Conservation (phyloP, 2,113 vertebrate genomes). For the Diphyllodes magnificus region DNA sequence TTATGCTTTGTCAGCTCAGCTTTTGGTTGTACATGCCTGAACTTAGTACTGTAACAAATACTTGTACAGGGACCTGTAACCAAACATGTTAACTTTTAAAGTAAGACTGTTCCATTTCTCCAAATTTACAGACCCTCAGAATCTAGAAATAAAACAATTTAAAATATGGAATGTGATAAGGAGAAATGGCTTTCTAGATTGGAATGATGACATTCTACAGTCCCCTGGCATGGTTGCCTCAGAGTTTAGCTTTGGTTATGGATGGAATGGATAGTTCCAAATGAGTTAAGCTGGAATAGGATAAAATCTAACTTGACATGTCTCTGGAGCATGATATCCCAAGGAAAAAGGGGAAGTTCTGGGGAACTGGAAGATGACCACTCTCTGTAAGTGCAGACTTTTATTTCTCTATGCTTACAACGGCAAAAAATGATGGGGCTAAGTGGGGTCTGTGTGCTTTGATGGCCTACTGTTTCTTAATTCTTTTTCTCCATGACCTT, state of each 20-base stretch:
- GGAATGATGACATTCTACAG: background rate
- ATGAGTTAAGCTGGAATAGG: background rate
- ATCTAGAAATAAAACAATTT: background rate
- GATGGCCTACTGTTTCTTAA: background rate
- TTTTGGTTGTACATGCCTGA: background rate
- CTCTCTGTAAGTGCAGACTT: background rate
- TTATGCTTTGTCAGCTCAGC: background rate
- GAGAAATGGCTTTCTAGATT: background rate
- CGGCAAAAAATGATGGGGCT: background rate
- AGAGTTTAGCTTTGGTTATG: background rate
- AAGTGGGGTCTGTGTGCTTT: background rate
- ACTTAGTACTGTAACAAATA: background rate
- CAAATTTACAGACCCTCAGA: background rate
- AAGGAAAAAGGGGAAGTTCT: background rate
- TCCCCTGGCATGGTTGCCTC: fast-evolving
- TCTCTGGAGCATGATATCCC: background rate
- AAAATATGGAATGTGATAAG: background rate
- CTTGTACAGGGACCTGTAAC: background rate
- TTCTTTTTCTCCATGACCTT: background rate
- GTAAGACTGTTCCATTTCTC: background rate
- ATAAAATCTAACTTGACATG: background rate
- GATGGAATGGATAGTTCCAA: background rate
- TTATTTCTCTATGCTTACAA: background rate
- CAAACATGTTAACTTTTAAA: background rate
- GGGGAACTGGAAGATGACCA: background rate